Evolutionary conservation across 2,113 vertebrate genomes (phyloP).

Genomic region (Apteryx mantelli): DNA sequence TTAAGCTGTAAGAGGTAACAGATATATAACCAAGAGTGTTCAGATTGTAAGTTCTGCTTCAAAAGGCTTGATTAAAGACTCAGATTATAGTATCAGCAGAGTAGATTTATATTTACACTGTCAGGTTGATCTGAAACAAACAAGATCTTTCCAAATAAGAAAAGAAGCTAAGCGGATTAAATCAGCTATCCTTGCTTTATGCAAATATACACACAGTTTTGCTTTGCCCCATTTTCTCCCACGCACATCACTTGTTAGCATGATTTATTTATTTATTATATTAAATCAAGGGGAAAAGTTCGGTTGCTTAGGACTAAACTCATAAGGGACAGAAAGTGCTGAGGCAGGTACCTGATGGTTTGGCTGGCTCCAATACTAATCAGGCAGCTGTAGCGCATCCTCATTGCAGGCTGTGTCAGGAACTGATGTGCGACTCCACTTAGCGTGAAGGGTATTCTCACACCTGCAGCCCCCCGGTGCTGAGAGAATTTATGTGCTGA

Average conservation of each 20-base stretch:
- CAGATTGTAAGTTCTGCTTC: not conserved
- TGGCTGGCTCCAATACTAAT: not conserved
- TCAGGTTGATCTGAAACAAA: constrained; percentile 5
- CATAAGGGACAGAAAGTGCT: not conserved
- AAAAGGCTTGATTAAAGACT: constrained; percentile 5
- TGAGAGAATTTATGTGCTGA: not conserved
- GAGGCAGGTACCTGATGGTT: not conserved
- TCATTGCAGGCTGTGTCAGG: not conserved
- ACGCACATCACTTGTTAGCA: not conserved
- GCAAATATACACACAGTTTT: not conserved
- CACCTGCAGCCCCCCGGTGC: not conserved
- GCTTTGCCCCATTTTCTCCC: not conserved
- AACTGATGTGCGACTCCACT: not conserved
- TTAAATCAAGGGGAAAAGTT: not conserved
- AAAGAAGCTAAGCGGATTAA: not conserved
- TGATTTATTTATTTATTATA: not conserved
- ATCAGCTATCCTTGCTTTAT: not conserved
- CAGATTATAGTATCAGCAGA: not conserved
- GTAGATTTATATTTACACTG: not conserved
- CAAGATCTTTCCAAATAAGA: constrained; percentile 17
- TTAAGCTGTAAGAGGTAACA: not conserved
- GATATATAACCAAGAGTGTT: not conserved
- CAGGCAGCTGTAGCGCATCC: not conserved
- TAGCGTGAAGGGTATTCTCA: not conserved
- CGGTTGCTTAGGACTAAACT: not conserved